Percentiles rank a stretch among this genome's conserved stretches.
These are phyloP conservation scores for Caenorhabditis sinica DNA, from an alignment of 2,888 invertebrate species.

Conservation along the genomic window DNA sequence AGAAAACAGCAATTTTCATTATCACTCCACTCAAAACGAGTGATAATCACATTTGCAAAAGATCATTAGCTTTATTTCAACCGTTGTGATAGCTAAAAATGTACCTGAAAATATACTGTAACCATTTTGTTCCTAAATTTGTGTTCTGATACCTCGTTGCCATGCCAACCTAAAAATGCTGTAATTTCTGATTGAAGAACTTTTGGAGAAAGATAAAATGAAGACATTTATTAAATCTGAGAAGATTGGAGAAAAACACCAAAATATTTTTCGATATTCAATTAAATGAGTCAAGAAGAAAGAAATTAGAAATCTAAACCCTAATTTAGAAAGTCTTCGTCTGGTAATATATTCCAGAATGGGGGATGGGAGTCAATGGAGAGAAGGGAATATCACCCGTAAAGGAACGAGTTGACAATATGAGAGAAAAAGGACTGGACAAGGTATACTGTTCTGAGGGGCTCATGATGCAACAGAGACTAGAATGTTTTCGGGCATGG, in stretches of 20 bases:
- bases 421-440: slow-evolving; percentile 8
- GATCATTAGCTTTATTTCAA: too few relatives aligned
- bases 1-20: too few relatives aligned
- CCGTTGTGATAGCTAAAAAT: too few relatives aligned
- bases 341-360: background rate
- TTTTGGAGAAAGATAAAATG: background rate
- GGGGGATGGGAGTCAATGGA: background rate
- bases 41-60: too few relatives aligned
- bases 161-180: background rate
- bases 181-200: background rate
- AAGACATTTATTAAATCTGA: slow-evolving; percentile 1
- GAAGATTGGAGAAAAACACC: slow-evolving; percentile 4
- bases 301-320: slow-evolving; percentile 22
- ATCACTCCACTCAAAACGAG: too few relatives aligned
- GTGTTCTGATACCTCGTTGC: background rate
- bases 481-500: slow-evolving; percentile 2
- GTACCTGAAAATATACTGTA: too few relatives aligned
- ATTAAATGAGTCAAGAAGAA: background rate
- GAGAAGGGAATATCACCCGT: slow-evolving; percentile 12
- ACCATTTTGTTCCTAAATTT: too few relatives aligned
- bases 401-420: slow-evolving; percentile 5
- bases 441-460: background rate
- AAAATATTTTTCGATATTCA: background rate
- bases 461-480: background rate
- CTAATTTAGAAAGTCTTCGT: slow-evolving; percentile 12